Evolutionary conservation across 2,113 vertebrate species (phyloP), one percentile per base, ranked within the genome.

Genomic region (Rhinoderma darwinii): DNA sequence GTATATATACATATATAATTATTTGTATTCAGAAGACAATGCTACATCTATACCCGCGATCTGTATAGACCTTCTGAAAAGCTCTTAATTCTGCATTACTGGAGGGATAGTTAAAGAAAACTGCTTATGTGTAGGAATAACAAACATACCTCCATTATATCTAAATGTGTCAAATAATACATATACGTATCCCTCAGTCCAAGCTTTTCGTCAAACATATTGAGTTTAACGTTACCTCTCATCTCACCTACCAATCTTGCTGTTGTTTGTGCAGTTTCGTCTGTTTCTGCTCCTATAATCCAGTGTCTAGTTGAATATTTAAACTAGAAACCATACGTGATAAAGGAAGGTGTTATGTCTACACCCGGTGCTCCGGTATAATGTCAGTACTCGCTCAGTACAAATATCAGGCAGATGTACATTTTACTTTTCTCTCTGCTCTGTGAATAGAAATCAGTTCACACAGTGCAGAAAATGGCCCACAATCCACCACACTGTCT

Each of bases 371-470:
- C 35, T 72, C 10, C 22, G 68, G 0, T 72, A 72, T 39, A 72
- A 72, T 72, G 37, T 72, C 37, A 72, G 68, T 72, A 18, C 35
- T 39, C 5, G 8, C 68, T 72, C 2, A 72, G 68, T 72, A 72
- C 68, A 72, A 72, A 72, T 72, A 72, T 72, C 68, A 72, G 20
- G 68, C 25, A 41, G 68, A 41, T 41, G 68, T 10, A 72, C 18
- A 72, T 35, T 39, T 72, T 37, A 72, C 68, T 37, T 72, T 41
- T 25, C 7, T 72, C 37, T 1, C 20, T 2, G 20, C 35, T 39
- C 20, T 41, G 15, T 20, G 68, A 72, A 72, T 72, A 25, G 37
- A 72, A 22, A 72, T 41, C 18, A 9, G 50, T 51, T 51, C 50
- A 51, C 20, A 51, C 50, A 18, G 50, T 18, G 17, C 50, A 51